phyloP scores from a whole-genome alignment of 2,888 invertebrate genomes.

The Leptura quadrifasciata region DNA sequence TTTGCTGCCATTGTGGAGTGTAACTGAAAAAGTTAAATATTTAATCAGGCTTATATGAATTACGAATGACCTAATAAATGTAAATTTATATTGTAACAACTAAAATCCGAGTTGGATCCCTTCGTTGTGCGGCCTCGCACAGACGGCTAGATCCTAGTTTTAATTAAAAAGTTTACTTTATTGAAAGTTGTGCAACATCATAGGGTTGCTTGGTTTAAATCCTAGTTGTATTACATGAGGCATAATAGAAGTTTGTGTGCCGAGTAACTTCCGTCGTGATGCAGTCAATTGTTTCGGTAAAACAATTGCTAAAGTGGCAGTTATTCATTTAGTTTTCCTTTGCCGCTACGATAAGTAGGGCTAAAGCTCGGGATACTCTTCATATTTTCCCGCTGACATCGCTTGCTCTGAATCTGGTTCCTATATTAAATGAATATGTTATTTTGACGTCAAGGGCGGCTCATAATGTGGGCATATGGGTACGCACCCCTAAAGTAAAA shows the following conservation, averaged over 20 bases:
- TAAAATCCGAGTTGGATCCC: constrained; percentile 5
- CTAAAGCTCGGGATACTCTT: constrained; percentile 9
- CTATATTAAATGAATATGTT: neutral
- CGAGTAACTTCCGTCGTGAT: constrained; percentile 44
- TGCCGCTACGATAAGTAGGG: constrained; percentile 4
- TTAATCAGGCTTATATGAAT: constrained; percentile 15
- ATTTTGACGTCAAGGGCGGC: neutral
- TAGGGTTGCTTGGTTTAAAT: constrained; percentile 47
- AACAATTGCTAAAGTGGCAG: constrained; percentile 28
- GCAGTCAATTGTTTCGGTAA: constrained; percentile 23
- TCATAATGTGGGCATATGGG: neutral
- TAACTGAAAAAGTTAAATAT: constrained; percentile 5
- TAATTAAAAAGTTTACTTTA: constrained; percentile 46
- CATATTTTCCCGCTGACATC: neutral
- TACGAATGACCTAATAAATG: constrained; percentile 13
- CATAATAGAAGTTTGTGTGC: constrained; percentile 46
- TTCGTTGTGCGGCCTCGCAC: neutral
- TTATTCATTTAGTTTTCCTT: constrained; percentile 30
- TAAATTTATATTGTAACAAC: constrained; percentile 19
- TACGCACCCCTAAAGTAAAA: neutral
- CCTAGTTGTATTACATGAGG: constrained; percentile 46
- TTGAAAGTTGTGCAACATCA: constrained; percentile 19
- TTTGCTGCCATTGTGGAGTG: neutral
- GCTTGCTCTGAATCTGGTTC: neutral
- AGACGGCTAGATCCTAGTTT: constrained; percentile 23